Evolutionary conservation across 64 coral and sea anemone species (phyloP).

Genomic region (Montipora sp.): DNA sequence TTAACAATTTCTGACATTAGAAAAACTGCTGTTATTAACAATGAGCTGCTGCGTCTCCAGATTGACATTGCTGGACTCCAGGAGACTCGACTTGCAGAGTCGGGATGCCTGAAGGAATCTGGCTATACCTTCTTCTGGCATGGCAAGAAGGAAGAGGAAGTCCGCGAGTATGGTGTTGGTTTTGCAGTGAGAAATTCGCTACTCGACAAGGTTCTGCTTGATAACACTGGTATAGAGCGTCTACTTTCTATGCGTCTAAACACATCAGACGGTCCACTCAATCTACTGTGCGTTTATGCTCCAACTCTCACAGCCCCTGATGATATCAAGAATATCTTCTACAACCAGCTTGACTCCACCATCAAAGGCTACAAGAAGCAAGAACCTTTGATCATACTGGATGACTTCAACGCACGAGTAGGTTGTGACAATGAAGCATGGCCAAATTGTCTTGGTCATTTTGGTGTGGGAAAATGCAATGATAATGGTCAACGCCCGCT

Average conservation of each 20-base stretch:
- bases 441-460: not conserved
- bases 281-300: not conserved
- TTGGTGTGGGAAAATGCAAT: not conserved
- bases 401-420: constrained; percentile 9
- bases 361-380: not conserved
- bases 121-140: no score
- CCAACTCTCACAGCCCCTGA: not conserved
- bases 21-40: constrained; percentile 67
- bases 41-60: constrained; percentile 34
- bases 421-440: not conserved
- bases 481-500: not conserved
- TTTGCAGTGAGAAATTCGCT: no score
- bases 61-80: no score
- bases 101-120: no score
- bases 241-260: not conserved
- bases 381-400: not conserved
- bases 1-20: constrained; percentile 17
- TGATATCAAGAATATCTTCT: constrained; percentile 27
- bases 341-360: not conserved
- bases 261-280: not conserved
- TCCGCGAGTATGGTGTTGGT: no score
- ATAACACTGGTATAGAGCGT: no score
- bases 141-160: no score
- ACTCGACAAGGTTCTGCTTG: no score
- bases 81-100: no score